Percentiles rank a stretch among this genome's conserved stretches.
Evolutionary conservation across 2,888 invertebrate genomes (phyloP).

Genomic region (Tetrapedia diversipes): DNA sequence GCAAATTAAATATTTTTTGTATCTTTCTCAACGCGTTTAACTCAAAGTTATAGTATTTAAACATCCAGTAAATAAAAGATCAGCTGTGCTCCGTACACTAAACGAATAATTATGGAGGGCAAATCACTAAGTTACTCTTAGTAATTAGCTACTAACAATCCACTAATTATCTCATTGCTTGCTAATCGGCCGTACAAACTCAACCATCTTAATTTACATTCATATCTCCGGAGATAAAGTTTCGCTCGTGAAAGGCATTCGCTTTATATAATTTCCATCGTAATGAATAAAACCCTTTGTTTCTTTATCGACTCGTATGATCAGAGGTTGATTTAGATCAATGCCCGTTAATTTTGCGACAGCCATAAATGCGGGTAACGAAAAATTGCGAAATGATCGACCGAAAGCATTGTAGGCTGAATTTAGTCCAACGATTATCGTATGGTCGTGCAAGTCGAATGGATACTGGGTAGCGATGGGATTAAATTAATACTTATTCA

Average conservation of each 20-base stretch:
- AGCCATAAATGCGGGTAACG: not conserved
- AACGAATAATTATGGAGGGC: not conserved
- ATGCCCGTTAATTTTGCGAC: not conserved
- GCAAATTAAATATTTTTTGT: not conserved
- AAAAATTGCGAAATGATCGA: conserved; percentile 10
- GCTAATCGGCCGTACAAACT: conserved; percentile 1
- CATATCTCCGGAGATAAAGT: not conserved
- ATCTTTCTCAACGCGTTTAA: not conserved
- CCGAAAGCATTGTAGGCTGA: conserved; percentile 16
- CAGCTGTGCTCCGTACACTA: too few species aligned
- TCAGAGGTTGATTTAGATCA: not conserved
- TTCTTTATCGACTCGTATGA: not conserved
- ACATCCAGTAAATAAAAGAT: not conserved
- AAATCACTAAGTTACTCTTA: not conserved
- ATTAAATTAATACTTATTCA: too few species aligned
- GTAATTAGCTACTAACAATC: not conserved
- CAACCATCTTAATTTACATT: not conserved
- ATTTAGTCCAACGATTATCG: conserved; percentile 37
- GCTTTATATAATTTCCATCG: too few species aligned
- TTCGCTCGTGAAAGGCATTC: not conserved
- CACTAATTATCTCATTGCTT: conserved; percentile 6
- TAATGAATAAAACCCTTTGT: not conserved
- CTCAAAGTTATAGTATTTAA: not conserved
- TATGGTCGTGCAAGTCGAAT: conserved; percentile 54
- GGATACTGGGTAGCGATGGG: conserved; percentile 22